Evolutionary conservation across 53 echinoderm and acorn worm species (phyloP).

Genomic region (Luidia sarsii): DNA sequence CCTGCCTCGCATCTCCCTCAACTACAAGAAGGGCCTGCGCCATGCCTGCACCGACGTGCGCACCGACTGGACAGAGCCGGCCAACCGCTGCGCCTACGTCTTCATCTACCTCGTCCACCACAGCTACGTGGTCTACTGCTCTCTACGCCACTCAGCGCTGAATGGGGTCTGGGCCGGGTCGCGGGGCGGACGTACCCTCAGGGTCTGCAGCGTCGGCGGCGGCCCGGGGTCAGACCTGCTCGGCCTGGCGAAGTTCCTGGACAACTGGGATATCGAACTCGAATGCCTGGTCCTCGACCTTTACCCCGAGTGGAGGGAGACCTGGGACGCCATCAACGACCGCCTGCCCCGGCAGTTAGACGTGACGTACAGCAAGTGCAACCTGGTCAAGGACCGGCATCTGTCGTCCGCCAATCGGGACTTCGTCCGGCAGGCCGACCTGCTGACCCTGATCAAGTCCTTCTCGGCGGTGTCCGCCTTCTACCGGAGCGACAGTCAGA

Average conservation of each 20-base stretch:
- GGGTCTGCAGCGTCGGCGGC: conserved; percentile 37
- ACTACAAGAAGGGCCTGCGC: not conserved
- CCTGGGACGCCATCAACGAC: conserved; percentile 23
- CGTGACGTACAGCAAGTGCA: conserved; percentile 25
- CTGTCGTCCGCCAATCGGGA: not conserved
- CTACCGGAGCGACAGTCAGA: not conserved
- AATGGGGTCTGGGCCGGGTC: not conserved
- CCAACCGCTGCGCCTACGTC: conserved; percentile 48
- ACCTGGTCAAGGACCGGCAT: not conserved
- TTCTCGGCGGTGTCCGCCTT: conserved; percentile 48
- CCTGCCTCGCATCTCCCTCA: conserved; percentile 2
- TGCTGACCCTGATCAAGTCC: conserved; percentile 28
- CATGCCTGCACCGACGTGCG: not conserved
- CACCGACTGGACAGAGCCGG: conserved; percentile 19
- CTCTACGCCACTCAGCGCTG: not conserved
- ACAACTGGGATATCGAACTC: not conserved
- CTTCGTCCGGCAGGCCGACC: conserved; percentile 20
- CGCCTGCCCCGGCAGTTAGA: conserved; percentile 1
- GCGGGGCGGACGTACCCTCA: conserved; percentile 1
- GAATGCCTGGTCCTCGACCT: conserved; percentile 22
- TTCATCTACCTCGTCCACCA: conserved; percentile 36
- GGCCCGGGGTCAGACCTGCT: conserved; percentile 41
- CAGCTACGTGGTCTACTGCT: conserved; percentile 13
- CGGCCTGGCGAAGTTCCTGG: conserved; percentile 22
- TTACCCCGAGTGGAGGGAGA: conserved; percentile 12